A percentile compares a stretch with the other conserved stretches of the same genome.
Conservation (phyloP, 2,113 vertebrate genomes). For the Phrynosoma blainvillii region DNA sequence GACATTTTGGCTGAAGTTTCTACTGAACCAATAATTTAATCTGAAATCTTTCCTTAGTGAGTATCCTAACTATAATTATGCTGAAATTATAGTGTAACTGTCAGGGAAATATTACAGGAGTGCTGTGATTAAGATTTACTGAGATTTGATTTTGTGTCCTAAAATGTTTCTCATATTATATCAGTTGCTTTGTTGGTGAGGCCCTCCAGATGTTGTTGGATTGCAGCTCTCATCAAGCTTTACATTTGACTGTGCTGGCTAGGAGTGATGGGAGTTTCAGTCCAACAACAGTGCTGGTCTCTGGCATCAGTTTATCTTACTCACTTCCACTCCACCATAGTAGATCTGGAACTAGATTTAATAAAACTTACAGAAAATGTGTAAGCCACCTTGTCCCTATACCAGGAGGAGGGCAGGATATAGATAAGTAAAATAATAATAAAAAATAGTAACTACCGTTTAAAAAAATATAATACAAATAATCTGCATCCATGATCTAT, state of each 20-base stretch:
- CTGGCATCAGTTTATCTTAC: background rate
- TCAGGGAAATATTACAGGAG: background rate
- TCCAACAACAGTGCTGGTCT: background rate
- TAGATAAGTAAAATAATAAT: too few species aligned
- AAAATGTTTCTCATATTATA: background rate
- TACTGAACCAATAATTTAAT: slow-evolving; percentile 23
- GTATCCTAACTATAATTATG: background rate
- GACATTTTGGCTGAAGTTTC: slow-evolving; percentile 61
- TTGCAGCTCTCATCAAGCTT: too few species aligned
- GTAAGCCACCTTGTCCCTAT: too few species aligned
- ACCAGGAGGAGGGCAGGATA: too few species aligned
- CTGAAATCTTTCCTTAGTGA: background rate
- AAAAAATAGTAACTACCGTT: too few species aligned
- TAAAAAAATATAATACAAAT: too few species aligned
- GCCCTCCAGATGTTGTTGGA: too few species aligned
- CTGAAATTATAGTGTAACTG: slow-evolving; percentile 22
- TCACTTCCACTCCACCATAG: background rate
- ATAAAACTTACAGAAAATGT: background rate
- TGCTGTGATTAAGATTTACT: background rate
- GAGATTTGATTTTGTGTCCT: background rate
- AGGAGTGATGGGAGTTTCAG: too few species aligned
- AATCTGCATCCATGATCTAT: too few species aligned
- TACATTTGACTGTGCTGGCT: too few species aligned
- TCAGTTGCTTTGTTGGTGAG: background rate
- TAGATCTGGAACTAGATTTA: background rate